Conservation (phyloP, 2,888 invertebrate genomes). For the Dichetophora obliterata region DNA sequence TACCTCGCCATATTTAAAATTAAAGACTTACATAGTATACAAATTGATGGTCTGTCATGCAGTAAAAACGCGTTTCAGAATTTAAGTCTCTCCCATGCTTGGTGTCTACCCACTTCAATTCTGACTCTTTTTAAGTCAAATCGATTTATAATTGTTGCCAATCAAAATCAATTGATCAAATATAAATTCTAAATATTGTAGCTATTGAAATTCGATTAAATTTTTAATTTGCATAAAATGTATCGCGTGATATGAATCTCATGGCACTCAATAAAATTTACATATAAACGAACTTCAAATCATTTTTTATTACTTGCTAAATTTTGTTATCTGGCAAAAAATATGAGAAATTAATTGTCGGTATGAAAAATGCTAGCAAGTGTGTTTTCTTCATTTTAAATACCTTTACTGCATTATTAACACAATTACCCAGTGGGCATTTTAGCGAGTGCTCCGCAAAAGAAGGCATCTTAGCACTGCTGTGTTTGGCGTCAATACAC, state of each 20-base stretch:
- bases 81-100: not conserved
- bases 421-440: too few relatives aligned
- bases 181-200: slow-evolving; percentile 21
- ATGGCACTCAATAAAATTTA: not conserved
- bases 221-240: not conserved
- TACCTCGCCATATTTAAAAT: slow-evolving; percentile 16
- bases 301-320: not conserved
- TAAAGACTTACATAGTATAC: not conserved
- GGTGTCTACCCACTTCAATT: not conserved
- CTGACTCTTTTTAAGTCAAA: slow-evolving; percentile 16
- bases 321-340: not conserved
- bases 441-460: too few relatives aligned
- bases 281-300: not conserved
- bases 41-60: not conserved
- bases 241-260: not conserved
- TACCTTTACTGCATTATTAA: too few relatives aligned
- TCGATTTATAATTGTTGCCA: slow-evolving; percentile 56
- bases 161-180: slow-evolving; percentile 59
- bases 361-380: too few relatives aligned
- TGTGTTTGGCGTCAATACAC: too few relatives aligned
- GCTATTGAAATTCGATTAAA: slow-evolving; percentile 43
- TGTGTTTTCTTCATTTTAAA: not conserved
- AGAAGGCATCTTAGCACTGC: too few relatives aligned
- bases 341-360: not conserved
- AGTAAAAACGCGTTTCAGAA: too few relatives aligned